Base-by-base conservation (phyloP, 2,888 invertebrate genomes). In the Clanis bilineata region DNA sequence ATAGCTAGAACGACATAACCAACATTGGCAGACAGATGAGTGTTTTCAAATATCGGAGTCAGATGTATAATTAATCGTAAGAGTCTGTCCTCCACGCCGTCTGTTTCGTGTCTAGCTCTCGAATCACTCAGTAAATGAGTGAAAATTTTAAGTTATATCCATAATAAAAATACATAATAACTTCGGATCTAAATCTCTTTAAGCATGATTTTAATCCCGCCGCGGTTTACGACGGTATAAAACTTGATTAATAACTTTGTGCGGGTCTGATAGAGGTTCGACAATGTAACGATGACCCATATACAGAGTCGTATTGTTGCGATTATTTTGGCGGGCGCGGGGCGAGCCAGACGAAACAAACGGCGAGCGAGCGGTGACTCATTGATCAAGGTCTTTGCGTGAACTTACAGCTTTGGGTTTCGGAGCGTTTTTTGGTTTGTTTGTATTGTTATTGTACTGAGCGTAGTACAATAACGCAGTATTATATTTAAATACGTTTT, bases 161-260 rank as follows among this genome's bases (percentile, higher is more conserved):
- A 83, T 85, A 86, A 87, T 83, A 88, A 81, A 76, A 74, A 77
- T 79, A 80, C 87, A 86, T 84, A 83, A 87, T 85, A 88, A 86
- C 82, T 80, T 80, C 80, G 86, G 89, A 91, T 91, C 90, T 90
- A 90, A 90, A 87, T 82, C 79, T 80, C 87, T 87, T 92, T 90
- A 91, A 90, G 90, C 88, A 90, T 90, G 87, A 91, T 88, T 90
- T 79, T 91, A 91, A 90, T 92, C 89, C 86, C 83, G 79, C 71
- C 77, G 80, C 74, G 83, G 83, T 90, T 91, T 90, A 92, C 88
- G 90, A 88, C 74, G 85, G 67, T 84, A 81, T 91, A 85, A 91
- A 91, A 87, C 67, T 88, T 89, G 90, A 90, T 90, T 90, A 90
- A 90, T 89, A 90, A 84, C 85, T 67, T 70, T 70, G 81, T 77